Evolutionary conservation across 2,797 vertebrate species (phyloP).

Genomic region (Pangasius sanitwongsei): DNA sequence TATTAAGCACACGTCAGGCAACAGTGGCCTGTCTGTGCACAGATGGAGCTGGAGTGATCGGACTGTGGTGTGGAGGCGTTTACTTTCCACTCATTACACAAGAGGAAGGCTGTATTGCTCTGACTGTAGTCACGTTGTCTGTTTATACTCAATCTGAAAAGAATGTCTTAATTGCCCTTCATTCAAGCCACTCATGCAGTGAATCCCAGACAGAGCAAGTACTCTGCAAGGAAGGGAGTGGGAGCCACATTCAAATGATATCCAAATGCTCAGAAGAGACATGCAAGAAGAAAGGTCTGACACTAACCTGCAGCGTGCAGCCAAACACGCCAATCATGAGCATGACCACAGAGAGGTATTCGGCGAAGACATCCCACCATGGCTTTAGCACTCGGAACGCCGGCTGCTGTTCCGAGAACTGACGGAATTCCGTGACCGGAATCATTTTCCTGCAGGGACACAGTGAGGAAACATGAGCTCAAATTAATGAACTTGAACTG

Average conservation of each 20-base stretch:
- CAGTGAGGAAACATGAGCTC: conserved; percentile 35
- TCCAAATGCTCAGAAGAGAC: conserved; percentile 22
- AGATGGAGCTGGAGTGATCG: conserved; percentile 25
- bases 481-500: conserved; percentile 27
- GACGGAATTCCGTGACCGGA: conserved; percentile 96
- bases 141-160: conserved; percentile 26
- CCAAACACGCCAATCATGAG: conserved; percentile 98
- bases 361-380: conserved; percentile 99
- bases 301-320: conserved; percentile 92
- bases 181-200: background rate
- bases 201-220: conserved; percentile 10
- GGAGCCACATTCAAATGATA: conserved; percentile 35
- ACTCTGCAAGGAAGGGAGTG: background rate
- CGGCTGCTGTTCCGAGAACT: conserved; percentile 97
- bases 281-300: background rate
- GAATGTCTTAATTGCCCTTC: conserved; percentile 17
- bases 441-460: conserved; percentile 87
- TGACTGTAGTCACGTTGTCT: background rate
- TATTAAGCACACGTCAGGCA: conserved; percentile 62
- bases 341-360: conserved; percentile 96
- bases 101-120: background rate
- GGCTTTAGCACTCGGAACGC: conserved; percentile 97
- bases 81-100: conserved; percentile 31
- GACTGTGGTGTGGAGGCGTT: conserved; percentile 26
- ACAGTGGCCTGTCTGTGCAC: conserved; percentile 62